phyloP scores from a whole-genome alignment of 1,140 invertebrate genomes.

The Vanessa atalanta region DNA sequence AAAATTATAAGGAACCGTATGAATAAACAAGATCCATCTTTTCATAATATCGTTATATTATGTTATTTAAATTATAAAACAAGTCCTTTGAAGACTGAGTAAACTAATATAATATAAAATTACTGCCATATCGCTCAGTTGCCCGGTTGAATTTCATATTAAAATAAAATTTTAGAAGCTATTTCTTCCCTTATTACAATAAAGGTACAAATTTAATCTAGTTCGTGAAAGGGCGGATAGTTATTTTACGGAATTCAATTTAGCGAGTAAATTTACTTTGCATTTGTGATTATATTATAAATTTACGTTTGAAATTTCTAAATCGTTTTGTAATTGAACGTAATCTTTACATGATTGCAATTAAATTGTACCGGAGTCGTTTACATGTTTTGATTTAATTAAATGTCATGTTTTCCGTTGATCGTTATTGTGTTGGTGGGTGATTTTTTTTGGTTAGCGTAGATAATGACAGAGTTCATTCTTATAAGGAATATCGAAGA shows the following conservation, averaged over 20 bases:
- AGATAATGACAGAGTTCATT: no score
- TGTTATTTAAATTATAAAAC: no score
- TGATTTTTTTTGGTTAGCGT: no score
- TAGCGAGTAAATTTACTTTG: conserved; percentile 10
- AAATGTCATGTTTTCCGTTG: no score
- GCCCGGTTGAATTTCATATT: no score
- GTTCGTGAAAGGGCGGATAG: not conserved
- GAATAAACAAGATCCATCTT: no score
- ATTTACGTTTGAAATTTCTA: not conserved
- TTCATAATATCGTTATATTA: no score
- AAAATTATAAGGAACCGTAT: no score
- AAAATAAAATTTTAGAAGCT: not conserved
- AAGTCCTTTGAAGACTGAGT: no score
- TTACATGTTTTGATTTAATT: no score
- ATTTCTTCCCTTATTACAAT: not conserved
- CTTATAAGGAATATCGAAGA: no score
- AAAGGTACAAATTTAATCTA: not conserved
- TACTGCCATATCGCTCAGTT: not conserved
- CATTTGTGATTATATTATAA: not conserved
- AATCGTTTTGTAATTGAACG: not conserved
- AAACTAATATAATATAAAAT: not conserved
- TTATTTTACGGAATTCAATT: conserved; percentile 4
- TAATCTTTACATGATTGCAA: not conserved
- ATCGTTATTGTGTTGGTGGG: no score
- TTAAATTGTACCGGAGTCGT: not conserved